These are phyloP conservation scores for Diaprepes abbreviatus DNA, from an alignment of 2,888 invertebrate species.

Conservation along the genomic window DNA sequence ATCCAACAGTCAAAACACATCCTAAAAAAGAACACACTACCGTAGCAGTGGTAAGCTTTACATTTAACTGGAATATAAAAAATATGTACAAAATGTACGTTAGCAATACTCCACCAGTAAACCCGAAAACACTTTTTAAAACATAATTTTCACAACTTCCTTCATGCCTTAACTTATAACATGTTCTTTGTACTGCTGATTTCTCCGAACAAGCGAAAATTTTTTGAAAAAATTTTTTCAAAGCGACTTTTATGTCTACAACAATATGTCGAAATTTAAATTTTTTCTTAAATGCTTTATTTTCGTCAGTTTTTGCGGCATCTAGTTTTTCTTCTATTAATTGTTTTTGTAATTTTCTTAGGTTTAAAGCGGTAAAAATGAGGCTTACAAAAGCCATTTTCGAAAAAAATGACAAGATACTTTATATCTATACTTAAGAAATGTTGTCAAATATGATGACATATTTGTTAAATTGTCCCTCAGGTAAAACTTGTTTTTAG, in stretches of 20 bases:
- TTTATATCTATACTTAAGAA: slow-evolving; percentile 44
- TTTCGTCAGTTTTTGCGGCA: slow-evolving; percentile 68
- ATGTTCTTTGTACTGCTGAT: slow-evolving; percentile 62
- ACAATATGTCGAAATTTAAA: slow-evolving; percentile 68
- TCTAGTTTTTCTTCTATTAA: slow-evolving; percentile 74
- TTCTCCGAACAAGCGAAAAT: slow-evolving; percentile 57
- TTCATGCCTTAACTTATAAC: slow-evolving; percentile 68
- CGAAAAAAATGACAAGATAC: slow-evolving; percentile 44
- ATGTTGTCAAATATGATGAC: not conserved
- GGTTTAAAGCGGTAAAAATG: slow-evolving; percentile 71
- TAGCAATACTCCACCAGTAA: slow-evolving; percentile 74
- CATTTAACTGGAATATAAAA: slow-evolving; percentile 76
- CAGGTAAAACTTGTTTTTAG: too few species aligned
- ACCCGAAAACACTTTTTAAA: slow-evolving; percentile 76
- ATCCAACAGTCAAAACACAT: slow-evolving; percentile 74
- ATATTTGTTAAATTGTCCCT: not conserved
- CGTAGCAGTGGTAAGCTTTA: slow-evolving; percentile 74
- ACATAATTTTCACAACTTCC: slow-evolving; percentile 74
- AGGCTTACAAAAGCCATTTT: slow-evolving; percentile 73
- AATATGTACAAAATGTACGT: slow-evolving; percentile 79
- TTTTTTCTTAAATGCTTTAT: slow-evolving; percentile 65
- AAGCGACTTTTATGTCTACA: slow-evolving; percentile 64
- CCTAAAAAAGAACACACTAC: slow-evolving; percentile 75
- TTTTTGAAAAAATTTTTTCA: slow-evolving; percentile 64
- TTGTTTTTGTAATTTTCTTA: slow-evolving; percentile 68